Conservation (phyloP, 2,113 vertebrate species). For the Apodemus speciosus region DNA sequence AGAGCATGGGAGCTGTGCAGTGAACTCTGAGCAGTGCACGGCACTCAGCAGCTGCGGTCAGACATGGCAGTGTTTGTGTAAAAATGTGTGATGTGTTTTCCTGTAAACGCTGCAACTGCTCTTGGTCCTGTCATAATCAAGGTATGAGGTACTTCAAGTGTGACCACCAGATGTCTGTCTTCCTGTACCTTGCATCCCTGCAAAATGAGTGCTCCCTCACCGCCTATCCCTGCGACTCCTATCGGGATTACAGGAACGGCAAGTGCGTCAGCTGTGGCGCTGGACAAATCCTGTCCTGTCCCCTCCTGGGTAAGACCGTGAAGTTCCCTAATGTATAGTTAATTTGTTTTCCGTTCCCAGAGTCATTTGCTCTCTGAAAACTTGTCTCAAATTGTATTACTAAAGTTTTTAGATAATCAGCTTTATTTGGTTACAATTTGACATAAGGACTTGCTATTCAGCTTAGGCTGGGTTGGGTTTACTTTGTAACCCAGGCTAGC, state of each 20-base stretch:
- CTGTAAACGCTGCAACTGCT: background rate
- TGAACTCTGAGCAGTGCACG: background rate
- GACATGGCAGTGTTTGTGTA: background rate
- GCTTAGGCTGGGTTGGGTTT: background rate
- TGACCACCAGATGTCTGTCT: conserved; percentile 95
- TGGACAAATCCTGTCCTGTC: conserved; percentile 88
- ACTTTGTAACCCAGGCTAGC: background rate
- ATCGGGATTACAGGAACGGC: conserved; percentile 89
- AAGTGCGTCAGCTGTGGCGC: conserved; percentile 88
- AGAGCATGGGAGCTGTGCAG: background rate
- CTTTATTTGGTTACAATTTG: conserved; percentile 2
- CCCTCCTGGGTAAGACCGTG: conserved; percentile 88
- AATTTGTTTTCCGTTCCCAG: background rate
- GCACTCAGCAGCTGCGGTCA: background rate
- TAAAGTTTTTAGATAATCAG: background rate
- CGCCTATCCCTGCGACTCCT: conserved; percentile 90
- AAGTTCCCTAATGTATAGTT: background rate
- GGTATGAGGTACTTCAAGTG: conserved; percentile 95
- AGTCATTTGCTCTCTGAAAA: conserved; percentile 21
- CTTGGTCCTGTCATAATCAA: conserved; percentile 76
- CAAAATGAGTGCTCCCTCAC: conserved; percentile 88
- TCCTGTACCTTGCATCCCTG: conserved; percentile 92
- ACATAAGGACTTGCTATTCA: background rate
- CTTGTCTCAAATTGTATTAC: background rate
- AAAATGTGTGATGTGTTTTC: background rate